Evolutionary conservation across 1,140 invertebrate genomes (phyloP), one percentile per base, ranked within the genome.

Genomic region (Oscheius sp.): DNA sequence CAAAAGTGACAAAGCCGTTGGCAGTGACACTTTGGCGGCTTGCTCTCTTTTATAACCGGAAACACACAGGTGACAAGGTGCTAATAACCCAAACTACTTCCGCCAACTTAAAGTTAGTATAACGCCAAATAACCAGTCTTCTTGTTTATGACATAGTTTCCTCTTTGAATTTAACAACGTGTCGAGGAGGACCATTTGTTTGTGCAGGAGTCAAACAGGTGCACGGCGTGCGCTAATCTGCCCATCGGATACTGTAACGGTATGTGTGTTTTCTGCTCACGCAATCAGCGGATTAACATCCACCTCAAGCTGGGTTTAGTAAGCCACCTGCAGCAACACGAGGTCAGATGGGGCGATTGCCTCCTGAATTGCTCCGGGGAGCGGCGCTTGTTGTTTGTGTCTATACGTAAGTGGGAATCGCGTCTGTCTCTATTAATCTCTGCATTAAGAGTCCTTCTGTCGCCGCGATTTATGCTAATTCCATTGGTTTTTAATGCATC

Each of bases 401-500:
- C 28, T 7, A 7, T 20, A 7, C 15, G 28, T 26, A 55, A 55
- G 49, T 55, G 49, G 49, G 28, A 15, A 55, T 55, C 7, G 49
- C 49, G 49, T 26, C 49, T 55, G 49, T 55, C 49, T 26, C 49
- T 55, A 55, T 55, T 55, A 55, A 55, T 55, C 49, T 55, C 15
- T 55, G 49, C 49, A 55, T 55, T 55, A 55, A 26, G 49, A 55
- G 49, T 55, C 49, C 49, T 55, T 55, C 49, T 55, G 49, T 55
- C 49, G 49, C 23, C 28, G 49, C 49, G 49, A 55, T 55, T 55
- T 55, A 55, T 55, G 49, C 49, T 55, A 55, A 55, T 55, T 55
- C 49, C 49, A 55, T 55, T 55, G 15, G 49, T 55, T 55, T 55
- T 55, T 55, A 55, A 55, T 55, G 49, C 49, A 55, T 55, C 49